Percentiles rank a stretch among this genome's conserved stretches.
Conservation (phyloP, 2,113 vertebrate species). For the Todiramphus chloris region DNA sequence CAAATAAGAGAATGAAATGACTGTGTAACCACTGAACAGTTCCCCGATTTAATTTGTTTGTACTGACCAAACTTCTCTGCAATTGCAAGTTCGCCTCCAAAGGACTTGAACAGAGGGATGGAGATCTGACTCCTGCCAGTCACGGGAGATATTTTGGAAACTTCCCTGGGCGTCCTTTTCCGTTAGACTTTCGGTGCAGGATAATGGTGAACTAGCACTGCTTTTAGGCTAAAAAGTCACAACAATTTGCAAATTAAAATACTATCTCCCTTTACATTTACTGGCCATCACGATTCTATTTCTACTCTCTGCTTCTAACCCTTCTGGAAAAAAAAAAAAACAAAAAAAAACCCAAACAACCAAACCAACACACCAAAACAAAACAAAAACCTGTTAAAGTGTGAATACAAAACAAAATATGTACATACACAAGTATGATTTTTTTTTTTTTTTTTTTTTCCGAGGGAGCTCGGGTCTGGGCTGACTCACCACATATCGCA, state of each 20-base stretch:
- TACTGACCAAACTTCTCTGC: constrained; percentile 27
- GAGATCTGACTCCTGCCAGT: background rate
- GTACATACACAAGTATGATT: background rate
- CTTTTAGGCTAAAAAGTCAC: background rate
- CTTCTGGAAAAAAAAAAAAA: background rate
- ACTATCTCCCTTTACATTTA: background rate
- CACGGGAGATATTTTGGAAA: background rate
- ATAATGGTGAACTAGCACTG: background rate
- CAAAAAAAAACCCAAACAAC: background rate
- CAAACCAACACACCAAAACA: too few relatives aligned
- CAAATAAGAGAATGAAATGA: constrained; percentile 47
- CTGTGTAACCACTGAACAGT: constrained; percentile 35
- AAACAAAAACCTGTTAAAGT: background rate
- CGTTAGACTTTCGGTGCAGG: background rate
- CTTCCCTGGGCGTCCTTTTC: background rate
- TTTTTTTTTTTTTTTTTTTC: background rate
- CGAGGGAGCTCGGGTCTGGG: background rate
- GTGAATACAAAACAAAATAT: background rate
- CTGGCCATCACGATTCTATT: accelerated
- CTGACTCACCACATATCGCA: background rate
- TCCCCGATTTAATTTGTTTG: constrained; percentile 48
- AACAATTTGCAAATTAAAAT: background rate
- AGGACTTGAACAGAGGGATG: background rate
- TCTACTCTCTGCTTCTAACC: background rate
- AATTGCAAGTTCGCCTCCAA: background rate